These are phyloP conservation scores for Mus minutoides DNA, from an alignment of 2,797 vertebrate species.

Conservation along the genomic window DNA sequence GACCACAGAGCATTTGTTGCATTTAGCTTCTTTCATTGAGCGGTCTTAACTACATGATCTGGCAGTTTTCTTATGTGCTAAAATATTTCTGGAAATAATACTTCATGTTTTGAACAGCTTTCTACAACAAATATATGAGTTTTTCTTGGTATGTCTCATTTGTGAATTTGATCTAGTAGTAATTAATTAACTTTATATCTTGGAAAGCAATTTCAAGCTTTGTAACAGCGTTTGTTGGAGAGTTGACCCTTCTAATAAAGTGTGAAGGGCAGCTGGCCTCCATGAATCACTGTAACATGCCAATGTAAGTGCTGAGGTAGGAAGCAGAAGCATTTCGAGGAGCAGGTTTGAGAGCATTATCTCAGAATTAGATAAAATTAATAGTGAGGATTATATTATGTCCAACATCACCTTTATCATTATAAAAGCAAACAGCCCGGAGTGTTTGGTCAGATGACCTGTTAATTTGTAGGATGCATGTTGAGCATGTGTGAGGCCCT, in stretches of 20 bases:
- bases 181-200: conserved; percentile 53
- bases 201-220: conserved; percentile 56
- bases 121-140: conserved; percentile 4
- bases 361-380: conserved; percentile 10
- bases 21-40: neutral
- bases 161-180: conserved; percentile 34
- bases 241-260: conserved; percentile 22
- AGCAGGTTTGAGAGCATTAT: neutral
- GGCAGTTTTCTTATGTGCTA: neutral
- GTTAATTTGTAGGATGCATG: neutral
- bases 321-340: neutral
- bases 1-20: neutral
- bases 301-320: neutral
- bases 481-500: neutral
- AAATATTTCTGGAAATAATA: conserved; percentile 46
- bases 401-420: neutral
- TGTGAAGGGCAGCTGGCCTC: neutral
- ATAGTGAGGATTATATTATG: neutral
- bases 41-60: conserved; percentile 11
- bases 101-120: conserved; percentile 49
- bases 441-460: neutral
- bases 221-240: conserved; percentile 47
- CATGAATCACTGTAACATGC: neutral
- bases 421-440: neutral
- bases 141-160: conserved; percentile 37